Conservation (phyloP, 2,113 vertebrate genomes). For the Laterallus jamaicensis region DNA sequence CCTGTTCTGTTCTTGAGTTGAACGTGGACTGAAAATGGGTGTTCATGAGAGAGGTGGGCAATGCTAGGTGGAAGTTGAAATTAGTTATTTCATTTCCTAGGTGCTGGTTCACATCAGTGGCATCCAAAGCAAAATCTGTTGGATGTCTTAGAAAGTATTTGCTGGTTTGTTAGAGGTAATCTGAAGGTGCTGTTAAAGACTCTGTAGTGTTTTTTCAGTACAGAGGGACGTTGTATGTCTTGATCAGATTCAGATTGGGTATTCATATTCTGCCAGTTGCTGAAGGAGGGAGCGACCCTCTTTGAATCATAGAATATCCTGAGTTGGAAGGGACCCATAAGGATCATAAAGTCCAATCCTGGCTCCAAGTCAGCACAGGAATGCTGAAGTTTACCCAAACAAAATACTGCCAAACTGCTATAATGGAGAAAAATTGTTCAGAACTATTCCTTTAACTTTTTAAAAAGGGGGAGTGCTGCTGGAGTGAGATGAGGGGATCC, state of each 20-base stretch:
- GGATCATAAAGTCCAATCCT: no score
- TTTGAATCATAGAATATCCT: neutral
- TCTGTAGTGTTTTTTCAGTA: neutral
- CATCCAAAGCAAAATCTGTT: neutral
- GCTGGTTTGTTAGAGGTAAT: neutral
- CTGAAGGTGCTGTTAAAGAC: neutral
- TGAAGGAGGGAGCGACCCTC: neutral
- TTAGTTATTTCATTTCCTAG: neutral
- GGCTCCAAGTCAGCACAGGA: neutral
- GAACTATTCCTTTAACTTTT: neutral
- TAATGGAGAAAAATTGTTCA: neutral
- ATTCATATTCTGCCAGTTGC: neutral
- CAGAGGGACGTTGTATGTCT: neutral
- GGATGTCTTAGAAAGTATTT: neutral
- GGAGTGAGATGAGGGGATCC: neutral
- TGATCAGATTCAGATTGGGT: neutral
- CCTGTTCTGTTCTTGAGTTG: neutral
- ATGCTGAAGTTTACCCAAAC: neutral
- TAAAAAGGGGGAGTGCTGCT: neutral
- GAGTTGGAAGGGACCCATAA: no score
- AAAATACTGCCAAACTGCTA: neutral
- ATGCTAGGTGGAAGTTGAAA: neutral
- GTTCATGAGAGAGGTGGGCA: neutral
- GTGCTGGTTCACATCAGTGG: accelerated
- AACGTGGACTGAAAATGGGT: neutral